Evolutionary conservation across 2,888 invertebrate genomes (phyloP), one percentile per base, ranked within the genome.

Genomic region (Rutpela maculata): DNA sequence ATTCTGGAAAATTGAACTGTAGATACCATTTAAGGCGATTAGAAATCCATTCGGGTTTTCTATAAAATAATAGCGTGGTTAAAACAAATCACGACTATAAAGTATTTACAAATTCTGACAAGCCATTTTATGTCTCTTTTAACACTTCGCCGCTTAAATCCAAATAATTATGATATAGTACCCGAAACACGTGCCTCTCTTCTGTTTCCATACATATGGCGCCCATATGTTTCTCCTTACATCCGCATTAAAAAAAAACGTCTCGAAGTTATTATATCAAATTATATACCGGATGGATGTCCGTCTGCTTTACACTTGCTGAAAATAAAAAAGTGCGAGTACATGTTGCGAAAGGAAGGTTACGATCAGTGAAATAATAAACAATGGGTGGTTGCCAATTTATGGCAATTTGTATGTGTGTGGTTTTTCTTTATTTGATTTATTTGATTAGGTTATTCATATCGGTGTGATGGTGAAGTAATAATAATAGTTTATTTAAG

Each of bases 241-340:
- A 72, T 72, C 72, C 72, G 72, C 63, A 55, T 72, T 19, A 55
- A 72, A 65, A 43, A 71, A 72, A 72, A 38, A 22, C 43, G 59
- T 38, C 57, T 38, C 35, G 22, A 12, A 43, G 63, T 38, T 63
- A 63, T 62, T 63, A 60, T 65, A 68, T 77, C 67, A 70, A 74
- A 74, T 70, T 77, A 19, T 66, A 35, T 31, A 66, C 77, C 71
- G 77, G 77, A 77, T 77, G 77, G 77, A 77, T 74, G 77, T 77
- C 74, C 74, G 77, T 63, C 50, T 74, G 67, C 67, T 71, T 77
- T 60, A 59, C 74, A 65, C 71, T 50, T 57, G 65, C 66, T 74
- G 67, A 72, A 69, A 63, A 75, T 60, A 70, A 78, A 68, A 35
- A 43, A 73, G 76, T 76, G 78, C 75, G 17, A 43, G 35, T 17